Evolutionary conservation across 2,113 vertebrate species (phyloP), one percentile per base, ranked within the genome.

Genomic region (Thamnaconus septentrionalis): DNA sequence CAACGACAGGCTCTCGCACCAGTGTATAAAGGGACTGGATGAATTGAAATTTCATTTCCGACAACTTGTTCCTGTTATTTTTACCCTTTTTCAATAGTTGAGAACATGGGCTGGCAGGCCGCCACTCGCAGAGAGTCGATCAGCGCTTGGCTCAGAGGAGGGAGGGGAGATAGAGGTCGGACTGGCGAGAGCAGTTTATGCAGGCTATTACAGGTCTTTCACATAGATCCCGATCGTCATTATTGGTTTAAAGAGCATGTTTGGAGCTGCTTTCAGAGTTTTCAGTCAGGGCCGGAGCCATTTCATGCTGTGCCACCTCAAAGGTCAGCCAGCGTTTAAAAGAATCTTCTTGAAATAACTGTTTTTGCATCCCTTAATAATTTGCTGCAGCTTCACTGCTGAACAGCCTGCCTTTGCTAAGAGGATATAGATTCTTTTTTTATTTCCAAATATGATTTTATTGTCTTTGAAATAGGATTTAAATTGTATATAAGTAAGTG

Each of bases 21-120:
- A 92, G 92, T 94, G 92, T 94, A 94, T 93, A 94, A 94, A 94
- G 92, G 93, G 93, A 88, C 85, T 92, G 92, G 91, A 91, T 93
- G 92, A 94, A 95, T 93, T 93, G 93, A 94, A 93, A 94, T 93
- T 95, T 95, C 89, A 94, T 94, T 94, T 95, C 93, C 87, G 78
- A 93, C 94, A 94, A 91, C 93, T 94, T 93, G 91, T 94, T 95
- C 91, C 92, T 93, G 92, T 93, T 94, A 92, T 93, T 93, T 94
- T 93, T 91, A 92, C 85, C 86, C 84, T 87, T 77, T 81, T 79
- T 86, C 76, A 79, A 79, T 78, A 74, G 92, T 79, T 56, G 85
- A 81, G 88, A 93, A 92, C 92, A 89, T 43, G 49, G 76, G 77
- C 77, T 87, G 58, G 84, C 65, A 1, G 86, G 86, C 87, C 45